These are phyloP conservation scores for Dreissena rostriformis DNA, from an alignment of 1,140 invertebrate genomes.

Conservation along the genomic window DNA sequence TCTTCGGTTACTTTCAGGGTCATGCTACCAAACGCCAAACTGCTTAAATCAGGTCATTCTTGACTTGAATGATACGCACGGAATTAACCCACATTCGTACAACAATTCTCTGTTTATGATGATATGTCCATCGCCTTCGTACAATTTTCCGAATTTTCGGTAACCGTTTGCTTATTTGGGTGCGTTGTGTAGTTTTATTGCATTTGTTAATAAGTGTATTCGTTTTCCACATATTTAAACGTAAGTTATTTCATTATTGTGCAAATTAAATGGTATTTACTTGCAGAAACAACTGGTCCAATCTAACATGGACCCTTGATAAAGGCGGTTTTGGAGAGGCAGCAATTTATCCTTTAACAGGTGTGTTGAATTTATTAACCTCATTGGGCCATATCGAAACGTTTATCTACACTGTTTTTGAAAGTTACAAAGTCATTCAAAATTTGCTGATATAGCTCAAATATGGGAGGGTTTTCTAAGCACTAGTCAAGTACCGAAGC, in stretches of 20 bases:
- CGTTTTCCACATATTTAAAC: too few species aligned
- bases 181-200: too few species aligned
- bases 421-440: neutral
- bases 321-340: neutral
- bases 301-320: constrained; percentile 24
- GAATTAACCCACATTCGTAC: neutral
- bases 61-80: constrained; percentile 11
- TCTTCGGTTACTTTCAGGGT: constrained; percentile 9
- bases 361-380: neutral
- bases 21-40: constrained; percentile 36
- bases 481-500: too few species aligned
- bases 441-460: too few species aligned
- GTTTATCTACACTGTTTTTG: neutral
- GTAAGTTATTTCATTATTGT: too few species aligned
- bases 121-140: neutral
- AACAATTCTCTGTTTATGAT: constrained; percentile 1
- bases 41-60: neutral
- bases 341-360: constrained; percentile 12
- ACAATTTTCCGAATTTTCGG: constrained; percentile 7
- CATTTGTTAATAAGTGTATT: too few species aligned
- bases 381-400: neutral
- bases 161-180: too few species aligned
- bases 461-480: too few species aligned
- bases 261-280: too few species aligned
- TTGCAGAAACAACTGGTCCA: neutral